A percentile compares a stretch with the other conserved stretches of the same genome.
phyloP scores from a whole-genome alignment of 2,888 invertebrate species.

The Zelleria hepariella region DNA sequence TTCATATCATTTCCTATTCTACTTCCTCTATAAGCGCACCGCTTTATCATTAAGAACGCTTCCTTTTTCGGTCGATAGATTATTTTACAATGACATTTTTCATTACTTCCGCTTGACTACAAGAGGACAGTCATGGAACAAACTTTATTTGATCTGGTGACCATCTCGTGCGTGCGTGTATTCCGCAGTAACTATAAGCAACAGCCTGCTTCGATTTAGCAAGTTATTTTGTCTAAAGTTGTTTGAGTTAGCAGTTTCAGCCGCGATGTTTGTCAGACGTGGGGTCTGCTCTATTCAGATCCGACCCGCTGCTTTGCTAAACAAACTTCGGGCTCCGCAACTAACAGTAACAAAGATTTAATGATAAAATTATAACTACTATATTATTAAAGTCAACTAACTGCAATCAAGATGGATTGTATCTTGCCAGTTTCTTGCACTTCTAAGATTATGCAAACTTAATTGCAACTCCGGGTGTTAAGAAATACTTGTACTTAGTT shows the following conservation, averaged over 20 bases:
- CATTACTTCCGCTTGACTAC: not conserved
- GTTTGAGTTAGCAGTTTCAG: slow-evolving; percentile 60
- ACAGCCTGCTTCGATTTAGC: slow-evolving; percentile 42
- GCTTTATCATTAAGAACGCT: slow-evolving; percentile 24
- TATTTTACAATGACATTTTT: not conserved
- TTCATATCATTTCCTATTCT: slow-evolving; percentile 28
- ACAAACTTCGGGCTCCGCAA: slow-evolving; percentile 27
- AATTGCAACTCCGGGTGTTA: too few species aligned
- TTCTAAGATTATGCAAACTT: too few species aligned
- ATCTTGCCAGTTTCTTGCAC: too few species aligned
- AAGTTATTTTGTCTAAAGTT: slow-evolving; percentile 68
- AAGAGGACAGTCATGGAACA: not conserved
- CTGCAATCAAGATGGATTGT: not conserved
- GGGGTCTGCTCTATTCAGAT: slow-evolving; percentile 57
- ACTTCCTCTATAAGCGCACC: slow-evolving; percentile 11
- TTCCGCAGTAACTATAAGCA: slow-evolving; percentile 16
- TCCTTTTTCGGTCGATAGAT: not conserved
- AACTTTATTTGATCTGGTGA: not conserved
- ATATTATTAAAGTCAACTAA: not conserved
- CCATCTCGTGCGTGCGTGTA: not conserved
- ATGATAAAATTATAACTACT: slow-evolving; percentile 30
- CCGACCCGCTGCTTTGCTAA: slow-evolving; percentile 53
- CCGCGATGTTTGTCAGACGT: slow-evolving; percentile 65
- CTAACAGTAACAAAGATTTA: slow-evolving; percentile 38
- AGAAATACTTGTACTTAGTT: too few species aligned